A percentile compares a stretch with the other conserved stretches of the same genome.
These are phyloP conservation scores for Gymnopithys bicolor DNA, from an alignment of 2,797 vertebrate genomes.

Conservation along the genomic window DNA sequence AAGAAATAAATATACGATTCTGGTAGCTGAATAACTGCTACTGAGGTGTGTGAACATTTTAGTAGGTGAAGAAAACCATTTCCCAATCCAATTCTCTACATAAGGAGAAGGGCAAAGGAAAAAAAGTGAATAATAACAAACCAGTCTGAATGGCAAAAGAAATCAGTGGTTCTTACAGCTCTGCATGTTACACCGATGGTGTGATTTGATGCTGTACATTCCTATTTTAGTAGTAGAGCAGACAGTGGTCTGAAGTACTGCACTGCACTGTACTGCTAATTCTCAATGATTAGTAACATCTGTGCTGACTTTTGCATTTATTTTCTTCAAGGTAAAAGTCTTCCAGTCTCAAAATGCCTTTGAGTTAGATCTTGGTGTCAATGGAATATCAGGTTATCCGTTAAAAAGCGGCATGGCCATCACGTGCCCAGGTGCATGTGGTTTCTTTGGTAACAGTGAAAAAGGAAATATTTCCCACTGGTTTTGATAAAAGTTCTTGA, in stretches of 20 bases:
- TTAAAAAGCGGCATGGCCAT: background rate
- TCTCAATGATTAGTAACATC: background rate
- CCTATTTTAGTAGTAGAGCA: background rate
- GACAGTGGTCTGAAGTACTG: background rate
- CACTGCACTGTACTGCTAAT: fast-evolving
- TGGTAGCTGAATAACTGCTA: background rate
- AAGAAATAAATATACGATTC: background rate
- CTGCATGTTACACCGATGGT: fast-evolving
- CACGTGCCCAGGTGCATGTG: background rate
- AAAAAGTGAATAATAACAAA: background rate
- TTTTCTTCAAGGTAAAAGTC: background rate
- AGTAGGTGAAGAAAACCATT: background rate
- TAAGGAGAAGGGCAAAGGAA: background rate
- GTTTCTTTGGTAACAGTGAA: background rate
- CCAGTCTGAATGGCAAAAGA: background rate
- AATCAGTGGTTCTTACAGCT: background rate
- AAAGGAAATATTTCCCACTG: background rate
- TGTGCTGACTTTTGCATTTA: background rate
- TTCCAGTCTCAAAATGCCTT: background rate
- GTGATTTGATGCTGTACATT: fast-evolving
- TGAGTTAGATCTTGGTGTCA: background rate
- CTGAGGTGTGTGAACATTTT: background rate
- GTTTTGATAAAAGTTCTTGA: background rate
- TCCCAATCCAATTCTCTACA: background rate
- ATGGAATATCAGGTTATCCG: background rate